Percentiles rank a stretch among this genome's conserved stretches.
phyloP scores from a whole-genome alignment of 2,888 invertebrate genomes.

The Tinea trinotella region DNA sequence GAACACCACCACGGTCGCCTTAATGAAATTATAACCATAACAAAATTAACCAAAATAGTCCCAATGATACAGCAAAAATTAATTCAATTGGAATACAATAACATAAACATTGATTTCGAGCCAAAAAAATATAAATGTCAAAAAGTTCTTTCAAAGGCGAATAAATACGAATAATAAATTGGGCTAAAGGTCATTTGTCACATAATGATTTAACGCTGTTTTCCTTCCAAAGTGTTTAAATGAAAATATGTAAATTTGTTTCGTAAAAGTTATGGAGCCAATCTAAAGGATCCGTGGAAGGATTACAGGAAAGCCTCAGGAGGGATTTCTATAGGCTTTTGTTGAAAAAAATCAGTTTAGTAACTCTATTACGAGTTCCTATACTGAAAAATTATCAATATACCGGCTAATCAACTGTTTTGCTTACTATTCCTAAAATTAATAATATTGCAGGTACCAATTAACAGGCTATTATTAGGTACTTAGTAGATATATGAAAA shows the following conservation, averaged over 20 bases:
- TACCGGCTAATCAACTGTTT: too few species aligned
- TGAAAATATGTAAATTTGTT: conserved; percentile 38
- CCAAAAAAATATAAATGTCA: neutral
- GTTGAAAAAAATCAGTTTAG: conserved; percentile 30
- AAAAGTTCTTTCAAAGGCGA: neutral
- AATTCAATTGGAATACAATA: neutral
- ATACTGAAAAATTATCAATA: too few species aligned
- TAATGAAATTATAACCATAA: too few species aligned
- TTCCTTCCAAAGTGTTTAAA: conserved; percentile 10
- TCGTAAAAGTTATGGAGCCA: conserved; percentile 46
- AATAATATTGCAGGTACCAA: too few species aligned
- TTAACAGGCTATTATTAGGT: too few species aligned
- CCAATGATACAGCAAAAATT: neutral
- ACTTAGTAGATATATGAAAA: too few species aligned
- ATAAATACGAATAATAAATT: neutral
- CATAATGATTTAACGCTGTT: neutral
- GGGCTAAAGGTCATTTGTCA: neutral
- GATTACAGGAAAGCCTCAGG: conserved; percentile 31
- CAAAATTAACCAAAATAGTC: too few species aligned
- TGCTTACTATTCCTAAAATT: too few species aligned
- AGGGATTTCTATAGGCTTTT: conserved; percentile 41
- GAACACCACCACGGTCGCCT: too few species aligned
- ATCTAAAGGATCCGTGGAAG: conserved; percentile 37
- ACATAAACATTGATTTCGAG: neutral
- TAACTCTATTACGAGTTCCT: too few species aligned